A percentile compares a stretch with the other conserved stretches of the same genome.
These are phyloP conservation scores for Yasuhikotakia modesta DNA, from an alignment of 2,797 vertebrate species.

Conservation along the genomic window DNA sequence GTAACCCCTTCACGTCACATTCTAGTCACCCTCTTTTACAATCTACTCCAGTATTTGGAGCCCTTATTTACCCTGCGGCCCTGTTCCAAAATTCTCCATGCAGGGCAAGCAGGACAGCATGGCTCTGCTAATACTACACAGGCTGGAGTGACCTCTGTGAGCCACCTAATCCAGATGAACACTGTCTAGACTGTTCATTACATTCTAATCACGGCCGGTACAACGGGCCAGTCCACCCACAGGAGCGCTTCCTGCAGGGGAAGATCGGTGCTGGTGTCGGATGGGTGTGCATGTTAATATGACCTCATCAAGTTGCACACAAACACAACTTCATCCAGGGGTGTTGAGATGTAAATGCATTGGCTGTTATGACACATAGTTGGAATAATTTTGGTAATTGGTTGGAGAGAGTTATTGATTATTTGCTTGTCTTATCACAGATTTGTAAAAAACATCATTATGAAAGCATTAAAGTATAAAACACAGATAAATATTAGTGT, in stretches of 20 bases:
- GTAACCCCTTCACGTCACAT: conserved; percentile 1
- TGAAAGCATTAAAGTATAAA: neutral
- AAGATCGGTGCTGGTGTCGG: conserved; percentile 15
- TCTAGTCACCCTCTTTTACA: conserved; percentile 33
- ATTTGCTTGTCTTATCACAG: neutral
- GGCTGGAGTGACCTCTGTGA: conserved; percentile 54
- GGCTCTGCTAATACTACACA: conserved; percentile 51
- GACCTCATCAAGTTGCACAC: neutral
- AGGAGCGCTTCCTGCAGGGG: conserved; percentile 41
- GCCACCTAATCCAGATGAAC: conserved; percentile 78
- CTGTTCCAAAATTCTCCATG: conserved; percentile 7
- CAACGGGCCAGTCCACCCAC: conserved; percentile 2
- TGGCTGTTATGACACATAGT: neutral
- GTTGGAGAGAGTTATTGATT: neutral
- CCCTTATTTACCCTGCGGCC: conserved; percentile 17
- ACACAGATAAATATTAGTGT: neutral
- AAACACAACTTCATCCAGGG: neutral
- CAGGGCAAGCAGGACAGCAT: conserved; percentile 37
- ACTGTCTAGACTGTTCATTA: conserved; percentile 82
- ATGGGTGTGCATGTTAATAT: conserved; percentile 1
- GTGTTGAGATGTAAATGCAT: conserved; percentile 11
- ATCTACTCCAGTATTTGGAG: conserved; percentile 40
- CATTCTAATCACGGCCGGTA: conserved; percentile 67
- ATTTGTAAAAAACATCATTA: too few species aligned
- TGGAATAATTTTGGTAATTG: neutral